These are phyloP conservation scores for Eledona agricola DNA, from an alignment of 2,888 invertebrate species.

Conservation along the genomic window DNA sequence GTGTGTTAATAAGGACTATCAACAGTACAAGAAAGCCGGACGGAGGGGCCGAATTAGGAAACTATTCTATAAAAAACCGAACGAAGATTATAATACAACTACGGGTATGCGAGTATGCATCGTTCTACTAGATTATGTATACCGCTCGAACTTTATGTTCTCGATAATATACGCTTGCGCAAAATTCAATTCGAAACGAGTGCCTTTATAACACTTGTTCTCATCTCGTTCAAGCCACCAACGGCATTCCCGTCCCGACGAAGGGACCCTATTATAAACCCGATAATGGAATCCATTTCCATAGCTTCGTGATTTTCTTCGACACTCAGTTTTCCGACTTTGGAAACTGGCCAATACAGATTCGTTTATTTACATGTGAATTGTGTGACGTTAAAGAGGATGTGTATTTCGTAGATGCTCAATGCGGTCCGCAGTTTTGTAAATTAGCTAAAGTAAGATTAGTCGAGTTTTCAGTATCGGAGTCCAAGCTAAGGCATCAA, in stretches of 20 bases:
- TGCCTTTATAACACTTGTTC: constrained; percentile 57
- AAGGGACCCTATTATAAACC: constrained; percentile 56
- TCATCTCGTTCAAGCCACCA: constrained; percentile 47
- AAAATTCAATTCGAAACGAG: constrained; percentile 57
- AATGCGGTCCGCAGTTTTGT: too few relatives aligned
- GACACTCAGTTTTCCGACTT: constrained; percentile 6
- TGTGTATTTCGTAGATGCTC: constrained; percentile 1
- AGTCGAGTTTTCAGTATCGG: too few relatives aligned
- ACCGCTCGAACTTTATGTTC: too few relatives aligned
- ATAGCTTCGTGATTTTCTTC: constrained; percentile 42
- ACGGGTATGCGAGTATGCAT: too few relatives aligned
- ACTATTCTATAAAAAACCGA: too few relatives aligned
- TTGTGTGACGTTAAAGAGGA: constrained; percentile 17
- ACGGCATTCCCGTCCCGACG: constrained; percentile 40
- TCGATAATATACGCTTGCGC: constrained; percentile 59
- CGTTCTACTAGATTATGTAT: too few relatives aligned
- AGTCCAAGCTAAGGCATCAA: too few relatives aligned
- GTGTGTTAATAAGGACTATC: too few relatives aligned
- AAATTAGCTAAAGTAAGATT: too few relatives aligned
- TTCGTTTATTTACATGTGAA: constrained; percentile 34
- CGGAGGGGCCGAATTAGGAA: too few relatives aligned
- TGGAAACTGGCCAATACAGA: constrained; percentile 38
- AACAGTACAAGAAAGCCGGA: too few relatives aligned
- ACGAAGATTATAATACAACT: too few relatives aligned
- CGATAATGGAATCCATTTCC: constrained; percentile 58